These are phyloP conservation scores for Heterohyrax brucei DNA, from an alignment of 2,797 vertebrate genomes.

Conservation along the genomic window DNA sequence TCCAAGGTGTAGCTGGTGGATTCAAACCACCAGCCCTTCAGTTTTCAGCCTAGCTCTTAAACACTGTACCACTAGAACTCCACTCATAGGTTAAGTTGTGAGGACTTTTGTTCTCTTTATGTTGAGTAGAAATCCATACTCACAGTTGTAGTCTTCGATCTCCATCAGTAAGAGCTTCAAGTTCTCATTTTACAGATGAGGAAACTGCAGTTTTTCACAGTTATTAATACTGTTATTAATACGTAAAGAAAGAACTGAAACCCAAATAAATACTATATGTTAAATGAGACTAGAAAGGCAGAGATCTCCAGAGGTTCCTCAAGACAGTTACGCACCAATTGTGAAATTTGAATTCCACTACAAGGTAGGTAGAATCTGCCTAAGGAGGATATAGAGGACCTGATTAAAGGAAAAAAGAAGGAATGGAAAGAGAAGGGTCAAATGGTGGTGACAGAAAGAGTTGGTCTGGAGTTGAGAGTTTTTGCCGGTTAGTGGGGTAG, in stretches of 20 bases:
- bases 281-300: background rate
- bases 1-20: no score
- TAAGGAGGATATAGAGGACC: background rate
- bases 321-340: background rate
- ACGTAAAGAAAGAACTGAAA: constrained; percentile 19
- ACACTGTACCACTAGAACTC: no score
- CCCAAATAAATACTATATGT: background rate
- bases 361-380: background rate
- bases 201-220: background rate
- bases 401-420: background rate
- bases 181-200: background rate
- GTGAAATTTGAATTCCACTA: background rate
- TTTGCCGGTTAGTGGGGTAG: background rate
- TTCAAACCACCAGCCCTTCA: no score
- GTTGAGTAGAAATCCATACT: no score
- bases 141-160: no score
- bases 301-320: background rate
- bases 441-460: background rate
- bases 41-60: no score
- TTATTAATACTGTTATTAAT: background rate
- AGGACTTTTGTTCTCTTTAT: no score
- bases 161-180: no score
- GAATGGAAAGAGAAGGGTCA: background rate
- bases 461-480: background rate
- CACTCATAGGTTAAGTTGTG: no score